phyloP scores from a whole-genome alignment of 2,888 invertebrate species.

The Apamea epomidion region DNA sequence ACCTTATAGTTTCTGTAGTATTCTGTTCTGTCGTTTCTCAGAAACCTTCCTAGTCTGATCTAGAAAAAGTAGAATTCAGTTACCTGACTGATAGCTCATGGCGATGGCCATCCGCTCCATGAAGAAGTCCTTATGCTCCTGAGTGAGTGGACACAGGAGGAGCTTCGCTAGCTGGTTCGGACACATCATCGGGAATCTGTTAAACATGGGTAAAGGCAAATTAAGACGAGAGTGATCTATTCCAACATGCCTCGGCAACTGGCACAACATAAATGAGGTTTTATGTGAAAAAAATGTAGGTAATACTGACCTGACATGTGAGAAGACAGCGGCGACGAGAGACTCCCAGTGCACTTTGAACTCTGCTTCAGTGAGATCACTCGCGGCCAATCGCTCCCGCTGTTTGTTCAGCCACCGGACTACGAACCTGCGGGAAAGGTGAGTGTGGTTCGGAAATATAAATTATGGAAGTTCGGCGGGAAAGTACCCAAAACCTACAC shows the following conservation, averaged over 20 bases:
- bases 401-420: constrained; percentile 95
- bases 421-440: constrained; percentile 89
- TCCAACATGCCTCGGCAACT: too few species aligned
- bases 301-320: constrained; percentile 90
- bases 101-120: constrained; percentile 96
- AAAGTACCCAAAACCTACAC: background rate
- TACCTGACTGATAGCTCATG: constrained; percentile 96
- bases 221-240: background rate
- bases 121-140: constrained; percentile 96
- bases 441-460: background rate
- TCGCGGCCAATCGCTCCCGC: constrained; percentile 87
- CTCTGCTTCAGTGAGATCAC: constrained; percentile 87
- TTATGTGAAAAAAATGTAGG: background rate
- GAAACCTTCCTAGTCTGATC: too few species aligned
- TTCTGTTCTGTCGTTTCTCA: background rate
- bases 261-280: background rate
- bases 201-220: background rate
- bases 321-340: constrained; percentile 94
- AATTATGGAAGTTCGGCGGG: background rate
- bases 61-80: background rate
- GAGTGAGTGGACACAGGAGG: constrained; percentile 94
- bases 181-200: constrained; percentile 98
- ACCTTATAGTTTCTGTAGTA: background rate
- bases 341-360: constrained; percentile 92
- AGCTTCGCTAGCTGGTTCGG: constrained; percentile 96